Conservation (phyloP, 2,888 invertebrate species). For the Zygogramma bicolorata region DNA sequence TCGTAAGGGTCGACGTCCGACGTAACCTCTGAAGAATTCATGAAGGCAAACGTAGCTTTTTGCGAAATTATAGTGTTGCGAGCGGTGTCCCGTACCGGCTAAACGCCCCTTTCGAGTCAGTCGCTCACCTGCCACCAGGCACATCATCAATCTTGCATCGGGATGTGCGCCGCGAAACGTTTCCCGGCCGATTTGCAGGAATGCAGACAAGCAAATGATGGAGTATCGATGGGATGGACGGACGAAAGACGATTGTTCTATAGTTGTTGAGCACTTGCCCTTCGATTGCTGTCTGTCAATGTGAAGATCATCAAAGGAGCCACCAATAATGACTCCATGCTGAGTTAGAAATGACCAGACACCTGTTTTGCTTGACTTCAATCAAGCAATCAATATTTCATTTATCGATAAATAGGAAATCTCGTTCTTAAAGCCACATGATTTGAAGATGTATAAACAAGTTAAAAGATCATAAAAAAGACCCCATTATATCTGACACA, state of each 20-base stretch:
- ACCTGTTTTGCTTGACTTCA: no score
- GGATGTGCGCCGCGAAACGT: not conserved
- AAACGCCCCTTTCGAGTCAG: not conserved
- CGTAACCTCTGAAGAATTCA: conserved; percentile 14
- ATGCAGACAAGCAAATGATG: not conserved
- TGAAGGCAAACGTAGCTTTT: conserved; percentile 15
- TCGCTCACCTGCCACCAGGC: conserved; percentile 4
- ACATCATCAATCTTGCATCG: conserved; percentile 12
- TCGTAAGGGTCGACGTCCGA: conserved; percentile 8
- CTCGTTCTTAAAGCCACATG: no score
- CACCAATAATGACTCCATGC: no score
- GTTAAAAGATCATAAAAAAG: no score
- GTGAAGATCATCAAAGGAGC: no score
- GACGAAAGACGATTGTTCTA: not conserved
- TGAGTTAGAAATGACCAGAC: no score
- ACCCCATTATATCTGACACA: no score
- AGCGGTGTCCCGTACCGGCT: not conserved
- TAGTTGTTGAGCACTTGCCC: no score
- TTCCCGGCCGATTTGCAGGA: not conserved
- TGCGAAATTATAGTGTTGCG: conserved; percentile 20
- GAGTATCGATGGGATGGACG: not conserved
- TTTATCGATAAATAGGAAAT: no score
- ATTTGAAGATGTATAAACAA: no score
- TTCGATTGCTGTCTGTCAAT: no score
- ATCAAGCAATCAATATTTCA: no score